These are phyloP conservation scores for Neelides sp. DNA, from an alignment of 1,140 invertebrate genomes.

Conservation along the genomic window DNA sequence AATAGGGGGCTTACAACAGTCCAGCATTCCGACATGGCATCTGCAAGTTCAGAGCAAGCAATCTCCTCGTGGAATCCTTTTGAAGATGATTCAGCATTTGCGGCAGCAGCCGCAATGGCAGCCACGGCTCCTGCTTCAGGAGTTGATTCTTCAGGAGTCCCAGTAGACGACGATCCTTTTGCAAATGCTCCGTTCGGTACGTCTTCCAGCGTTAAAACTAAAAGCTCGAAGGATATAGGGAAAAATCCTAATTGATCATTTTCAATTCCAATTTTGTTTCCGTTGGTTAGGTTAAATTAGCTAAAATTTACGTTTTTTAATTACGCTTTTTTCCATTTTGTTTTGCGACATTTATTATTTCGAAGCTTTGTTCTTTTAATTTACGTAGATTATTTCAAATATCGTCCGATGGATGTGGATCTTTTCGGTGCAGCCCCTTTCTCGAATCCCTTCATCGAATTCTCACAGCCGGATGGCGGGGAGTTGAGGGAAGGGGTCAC, in stretches of 20 bases:
- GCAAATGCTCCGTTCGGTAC: conserved; percentile 29
- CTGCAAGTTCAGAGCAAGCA: conserved; percentile 13
- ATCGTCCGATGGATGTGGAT: conserved; percentile 23
- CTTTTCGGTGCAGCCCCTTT: conserved; percentile 26
- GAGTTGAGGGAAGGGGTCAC: conserved; percentile 9
- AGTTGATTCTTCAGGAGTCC: neutral
- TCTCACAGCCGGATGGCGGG: neutral
- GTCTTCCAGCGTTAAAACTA: conserved; percentile 11
- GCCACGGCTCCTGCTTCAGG: neutral
- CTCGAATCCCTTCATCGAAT: conserved; percentile 27
- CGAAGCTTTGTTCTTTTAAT: neutral
- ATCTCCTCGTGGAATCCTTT: conserved; percentile 23
- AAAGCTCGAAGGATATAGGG: neutral
- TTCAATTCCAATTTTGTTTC: no score
- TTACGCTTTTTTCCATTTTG: neutral
- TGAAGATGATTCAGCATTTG: conserved; percentile 15
- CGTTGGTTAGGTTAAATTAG: no score
- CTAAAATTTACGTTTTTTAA: no score
- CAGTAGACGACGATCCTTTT: conserved; percentile 24
- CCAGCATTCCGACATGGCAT: neutral
- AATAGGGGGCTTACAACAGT: no score
- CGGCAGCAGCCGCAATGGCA: conserved; percentile 1
- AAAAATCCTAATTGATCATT: no score
- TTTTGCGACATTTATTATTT: neutral
- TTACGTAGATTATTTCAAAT: conserved; percentile 26